Conservation (phyloP, 2,113 vertebrate species). For the Prunella himalayana region DNA sequence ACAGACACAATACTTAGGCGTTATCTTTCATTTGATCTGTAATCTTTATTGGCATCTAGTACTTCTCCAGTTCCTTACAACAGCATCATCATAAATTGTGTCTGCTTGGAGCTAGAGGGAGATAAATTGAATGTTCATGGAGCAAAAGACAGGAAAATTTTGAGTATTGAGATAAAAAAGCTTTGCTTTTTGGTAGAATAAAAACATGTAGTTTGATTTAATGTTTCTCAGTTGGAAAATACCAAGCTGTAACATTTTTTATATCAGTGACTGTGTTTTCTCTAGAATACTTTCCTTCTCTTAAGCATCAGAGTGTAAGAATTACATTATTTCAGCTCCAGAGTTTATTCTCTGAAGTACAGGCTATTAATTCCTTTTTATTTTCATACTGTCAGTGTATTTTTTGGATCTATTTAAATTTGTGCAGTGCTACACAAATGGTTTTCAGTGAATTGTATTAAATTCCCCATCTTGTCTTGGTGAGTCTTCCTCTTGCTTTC, state of each 20-base stretch:
- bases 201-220: neutral
- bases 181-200: neutral
- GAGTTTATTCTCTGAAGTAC: neutral
- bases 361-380: neutral
- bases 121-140: neutral
- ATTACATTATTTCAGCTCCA: neutral
- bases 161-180: neutral
- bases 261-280: neutral
- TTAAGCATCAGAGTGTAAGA: neutral
- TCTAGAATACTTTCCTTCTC: neutral
- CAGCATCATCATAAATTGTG: slow-evolving; percentile 47
- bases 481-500: neutral
- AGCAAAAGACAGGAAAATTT: neutral
- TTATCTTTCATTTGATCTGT: slow-evolving; percentile 61
- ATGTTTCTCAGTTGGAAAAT: neutral
- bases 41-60: slow-evolving; percentile 67
- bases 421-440: neutral
- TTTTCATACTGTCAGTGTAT: neutral
- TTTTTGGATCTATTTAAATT: neutral
- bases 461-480: neutral
- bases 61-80: slow-evolving; percentile 56
- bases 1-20: slow-evolving; percentile 41
- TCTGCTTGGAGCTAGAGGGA: neutral
- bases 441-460: neutral
- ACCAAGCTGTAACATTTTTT: neutral